These are phyloP conservation scores for Mixornis gularis DNA, from an alignment of 2,113 vertebrate genomes.

Conservation along the genomic window DNA sequence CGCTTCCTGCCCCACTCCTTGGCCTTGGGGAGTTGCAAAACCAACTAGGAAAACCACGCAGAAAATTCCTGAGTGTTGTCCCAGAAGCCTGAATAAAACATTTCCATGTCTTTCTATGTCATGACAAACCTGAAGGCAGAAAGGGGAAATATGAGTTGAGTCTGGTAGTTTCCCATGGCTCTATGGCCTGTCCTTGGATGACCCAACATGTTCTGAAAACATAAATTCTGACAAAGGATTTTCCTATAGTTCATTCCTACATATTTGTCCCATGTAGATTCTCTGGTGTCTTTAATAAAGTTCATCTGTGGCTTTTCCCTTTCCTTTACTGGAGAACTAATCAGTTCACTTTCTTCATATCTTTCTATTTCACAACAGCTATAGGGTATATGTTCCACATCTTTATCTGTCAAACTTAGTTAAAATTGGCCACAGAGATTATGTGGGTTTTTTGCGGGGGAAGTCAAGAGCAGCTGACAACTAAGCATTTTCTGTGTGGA, in stretches of 20 bases:
- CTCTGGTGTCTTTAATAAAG: background rate
- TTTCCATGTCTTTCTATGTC: background rate
- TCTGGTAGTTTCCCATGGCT: background rate
- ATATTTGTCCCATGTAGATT: background rate
- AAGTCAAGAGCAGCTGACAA: background rate
- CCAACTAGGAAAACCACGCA: background rate
- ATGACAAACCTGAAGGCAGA: background rate
- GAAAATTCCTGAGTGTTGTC: background rate
- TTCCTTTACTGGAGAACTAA: background rate
- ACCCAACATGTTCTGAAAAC: background rate
- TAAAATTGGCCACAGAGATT: background rate
- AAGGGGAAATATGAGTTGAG: background rate
- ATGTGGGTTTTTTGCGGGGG: background rate
- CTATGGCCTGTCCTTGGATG: background rate
- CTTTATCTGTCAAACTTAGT: background rate
- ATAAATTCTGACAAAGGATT: background rate
- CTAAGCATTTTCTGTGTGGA: background rate
- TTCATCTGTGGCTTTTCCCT: background rate
- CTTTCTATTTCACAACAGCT: background rate
- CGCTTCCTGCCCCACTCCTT: rapidly evolving
- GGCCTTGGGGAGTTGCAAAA: background rate
- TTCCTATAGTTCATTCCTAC: background rate
- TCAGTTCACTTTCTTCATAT: background rate
- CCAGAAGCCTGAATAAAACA: background rate
- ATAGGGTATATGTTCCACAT: background rate